Conservation (phyloP, 2,113 vertebrate genomes). For the Pangasianodon gigas region DNA sequence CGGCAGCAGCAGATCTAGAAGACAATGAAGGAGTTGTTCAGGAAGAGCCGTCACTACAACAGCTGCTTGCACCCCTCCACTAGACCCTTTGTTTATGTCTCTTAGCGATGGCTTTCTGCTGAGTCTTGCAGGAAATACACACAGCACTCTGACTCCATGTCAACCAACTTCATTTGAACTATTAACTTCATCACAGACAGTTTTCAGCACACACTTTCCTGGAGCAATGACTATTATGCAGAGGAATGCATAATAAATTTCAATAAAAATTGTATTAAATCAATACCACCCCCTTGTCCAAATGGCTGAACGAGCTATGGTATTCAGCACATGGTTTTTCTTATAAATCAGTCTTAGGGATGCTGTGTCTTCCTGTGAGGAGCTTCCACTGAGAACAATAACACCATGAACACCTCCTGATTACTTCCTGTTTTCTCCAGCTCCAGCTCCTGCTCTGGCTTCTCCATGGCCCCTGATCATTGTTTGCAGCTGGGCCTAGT, state of each 20-base stretch:
- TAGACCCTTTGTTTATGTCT: constrained; percentile 54
- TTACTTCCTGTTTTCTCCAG: constrained; percentile 16
- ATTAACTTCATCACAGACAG: not conserved
- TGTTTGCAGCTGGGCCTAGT: constrained; percentile 7
- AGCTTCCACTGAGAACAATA: not conserved
- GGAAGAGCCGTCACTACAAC: constrained; percentile 54
- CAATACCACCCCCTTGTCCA: not conserved
- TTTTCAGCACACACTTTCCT: not conserved
- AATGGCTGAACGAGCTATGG: not conserved
- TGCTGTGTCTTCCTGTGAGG: not conserved
- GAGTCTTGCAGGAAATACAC: constrained; percentile 12
- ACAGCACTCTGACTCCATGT: not conserved
- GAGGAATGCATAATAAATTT: not conserved
- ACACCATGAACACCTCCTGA: not conserved
- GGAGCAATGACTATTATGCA: not conserved
- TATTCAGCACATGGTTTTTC: not conserved
- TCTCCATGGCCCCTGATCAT: not conserved
- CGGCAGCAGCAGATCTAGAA: constrained; percentile 46
- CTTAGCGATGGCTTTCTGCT: constrained; percentile 64
- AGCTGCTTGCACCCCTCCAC: constrained; percentile 53
- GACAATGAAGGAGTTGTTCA: constrained; percentile 62
- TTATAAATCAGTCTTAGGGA: constrained; percentile 9
- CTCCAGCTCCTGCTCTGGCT: not conserved
- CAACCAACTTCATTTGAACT: not conserved
- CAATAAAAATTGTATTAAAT: constrained; percentile 8